phyloP scores from a whole-genome alignment of 2,797 vertebrate species.

The Gymnocypris eckloni region DNA sequence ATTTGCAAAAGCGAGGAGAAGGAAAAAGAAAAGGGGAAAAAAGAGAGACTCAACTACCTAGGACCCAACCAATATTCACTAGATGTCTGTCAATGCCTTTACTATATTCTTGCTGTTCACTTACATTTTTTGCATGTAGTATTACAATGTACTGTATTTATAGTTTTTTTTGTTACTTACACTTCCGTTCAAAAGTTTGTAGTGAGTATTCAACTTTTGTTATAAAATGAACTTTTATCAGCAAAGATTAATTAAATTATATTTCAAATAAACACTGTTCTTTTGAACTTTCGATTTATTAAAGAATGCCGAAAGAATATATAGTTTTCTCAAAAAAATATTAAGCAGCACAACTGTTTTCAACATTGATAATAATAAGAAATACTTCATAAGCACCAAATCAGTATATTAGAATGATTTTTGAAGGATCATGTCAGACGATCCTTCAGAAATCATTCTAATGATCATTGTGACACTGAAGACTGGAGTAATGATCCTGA shows the following conservation, averaged over 20 bases:
- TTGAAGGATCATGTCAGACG: no score
- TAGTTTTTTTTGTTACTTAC: not conserved
- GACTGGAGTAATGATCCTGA: not conserved
- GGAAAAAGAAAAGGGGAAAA: slow-evolving; percentile 53
- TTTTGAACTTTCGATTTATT: not conserved
- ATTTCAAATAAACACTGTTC: not conserved
- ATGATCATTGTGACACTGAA: not conserved
- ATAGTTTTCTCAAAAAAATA: not conserved
- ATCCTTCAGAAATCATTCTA: not conserved
- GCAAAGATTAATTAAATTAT: not conserved
- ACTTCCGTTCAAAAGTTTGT: not conserved
- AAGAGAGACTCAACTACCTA: not conserved
- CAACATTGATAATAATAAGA: not conserved
- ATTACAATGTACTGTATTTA: not conserved
- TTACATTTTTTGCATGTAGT: not conserved
- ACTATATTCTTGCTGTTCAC: no score
- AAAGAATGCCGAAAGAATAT: not conserved
- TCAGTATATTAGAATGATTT: not conserved
- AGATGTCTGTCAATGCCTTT: not conserved
- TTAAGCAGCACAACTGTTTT: not conserved
- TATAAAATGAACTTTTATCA: not conserved
- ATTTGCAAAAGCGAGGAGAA: slow-evolving; percentile 16
- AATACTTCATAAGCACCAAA: not conserved
- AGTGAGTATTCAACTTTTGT: not conserved
- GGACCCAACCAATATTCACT: not conserved